Percentiles rank a stretch among this genome's conserved stretches.
Evolutionary conservation across 2,113 vertebrate species (phyloP).

Genomic region (Jacana jacana): DNA sequence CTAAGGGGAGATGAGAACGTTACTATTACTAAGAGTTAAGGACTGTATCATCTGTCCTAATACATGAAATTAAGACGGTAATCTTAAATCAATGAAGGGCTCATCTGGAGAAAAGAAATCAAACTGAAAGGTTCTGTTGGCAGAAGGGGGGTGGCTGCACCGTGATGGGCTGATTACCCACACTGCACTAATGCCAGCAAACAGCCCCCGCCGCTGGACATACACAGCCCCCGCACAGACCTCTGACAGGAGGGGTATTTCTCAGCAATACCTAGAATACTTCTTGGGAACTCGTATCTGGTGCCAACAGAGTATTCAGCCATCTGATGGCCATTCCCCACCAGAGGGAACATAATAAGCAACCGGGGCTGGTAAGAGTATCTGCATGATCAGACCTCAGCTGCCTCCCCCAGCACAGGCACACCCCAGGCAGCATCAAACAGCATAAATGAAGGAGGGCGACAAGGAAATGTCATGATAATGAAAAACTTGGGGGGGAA

Average conservation of each 20-base stretch:
- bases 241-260: neutral
- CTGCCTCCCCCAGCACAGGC: neutral
- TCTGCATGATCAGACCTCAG: neutral
- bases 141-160: neutral
- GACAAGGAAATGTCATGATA: neutral
- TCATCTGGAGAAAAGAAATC: neutral
- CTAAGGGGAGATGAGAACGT: neutral
- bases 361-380: neutral
- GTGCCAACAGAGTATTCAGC: neutral
- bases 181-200: neutral
- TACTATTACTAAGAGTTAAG: neutral
- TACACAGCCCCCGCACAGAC: neutral
- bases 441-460: neutral
- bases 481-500: neutral
- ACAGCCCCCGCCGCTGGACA: neutral
- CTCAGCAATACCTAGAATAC: neutral
- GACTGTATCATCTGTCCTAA: neutral
- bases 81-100: neutral
- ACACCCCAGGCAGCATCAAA: neutral
- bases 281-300: neutral
- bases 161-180: rapidly evolving
- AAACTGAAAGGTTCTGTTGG: neutral
- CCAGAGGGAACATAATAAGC: no score
- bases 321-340: neutral
- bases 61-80: neutral